A percentile compares a stretch with the other conserved stretches of the same genome.
These are phyloP conservation scores for Sorex fumeus DNA, from an alignment of 2,113 vertebrate species.

Conservation along the genomic window DNA sequence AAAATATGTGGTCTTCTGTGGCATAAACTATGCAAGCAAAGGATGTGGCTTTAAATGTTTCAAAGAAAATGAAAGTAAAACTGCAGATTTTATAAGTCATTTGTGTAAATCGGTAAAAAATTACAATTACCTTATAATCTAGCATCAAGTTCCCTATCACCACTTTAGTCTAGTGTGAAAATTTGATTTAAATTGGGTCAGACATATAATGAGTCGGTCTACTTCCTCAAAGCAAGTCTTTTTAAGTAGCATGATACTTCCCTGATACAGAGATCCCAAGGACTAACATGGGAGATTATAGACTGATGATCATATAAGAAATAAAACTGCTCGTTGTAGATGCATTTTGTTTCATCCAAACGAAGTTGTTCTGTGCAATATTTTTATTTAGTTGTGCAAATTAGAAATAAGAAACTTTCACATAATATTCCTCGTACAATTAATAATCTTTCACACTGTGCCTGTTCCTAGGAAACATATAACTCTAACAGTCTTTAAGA, in stretches of 20 bases:
- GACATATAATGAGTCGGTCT: background rate
- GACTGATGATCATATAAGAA: background rate
- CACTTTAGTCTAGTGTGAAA: slow-evolving; percentile 35
- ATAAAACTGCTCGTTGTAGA: background rate
- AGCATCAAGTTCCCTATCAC: background rate
- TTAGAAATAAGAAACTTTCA: slow-evolving; percentile 24
- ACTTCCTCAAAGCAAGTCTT: background rate
- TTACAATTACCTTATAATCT: background rate
- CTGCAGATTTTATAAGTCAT: slow-evolving; percentile 2
- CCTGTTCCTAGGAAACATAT: no score
- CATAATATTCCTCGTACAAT: background rate
- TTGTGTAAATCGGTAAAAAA: slow-evolving; percentile 49
- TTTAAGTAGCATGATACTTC: background rate
- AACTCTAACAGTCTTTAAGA: slow-evolving; percentile 10
- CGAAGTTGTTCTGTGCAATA: background rate
- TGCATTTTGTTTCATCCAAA: background rate
- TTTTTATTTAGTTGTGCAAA: slow-evolving; percentile 33
- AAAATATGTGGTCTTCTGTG: slow-evolving; percentile 2
- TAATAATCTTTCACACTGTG: no score
- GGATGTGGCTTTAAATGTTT: slow-evolving; percentile 13
- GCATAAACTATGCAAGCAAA: background rate
- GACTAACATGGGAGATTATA: background rate
- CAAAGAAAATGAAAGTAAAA: background rate
- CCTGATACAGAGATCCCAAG: background rate
- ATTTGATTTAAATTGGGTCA: background rate